Evolutionary conservation across 1,140 invertebrate species (phyloP).

Genomic region (Lithobius niger): DNA sequence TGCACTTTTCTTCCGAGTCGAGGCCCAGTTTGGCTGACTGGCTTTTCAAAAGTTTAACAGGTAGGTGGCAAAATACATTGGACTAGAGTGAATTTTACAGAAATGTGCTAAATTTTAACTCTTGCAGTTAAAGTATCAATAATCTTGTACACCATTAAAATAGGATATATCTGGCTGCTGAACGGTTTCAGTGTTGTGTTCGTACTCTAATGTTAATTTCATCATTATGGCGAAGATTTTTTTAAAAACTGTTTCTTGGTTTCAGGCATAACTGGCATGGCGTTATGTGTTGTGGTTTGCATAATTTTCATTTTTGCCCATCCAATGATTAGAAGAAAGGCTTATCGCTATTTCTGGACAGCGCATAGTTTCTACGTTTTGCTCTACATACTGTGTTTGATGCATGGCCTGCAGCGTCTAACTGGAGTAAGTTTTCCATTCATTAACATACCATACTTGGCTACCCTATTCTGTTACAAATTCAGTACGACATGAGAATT

Average conservation of each 20-base stretch:
- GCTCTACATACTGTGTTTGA: conserved; percentile 75
- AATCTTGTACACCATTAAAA: too few species aligned
- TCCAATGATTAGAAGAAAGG: conserved; percentile 80
- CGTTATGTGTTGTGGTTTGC: conserved; percentile 83
- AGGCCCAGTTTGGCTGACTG: conserved; percentile 83
- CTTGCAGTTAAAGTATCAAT: too few species aligned
- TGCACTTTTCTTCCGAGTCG: conserved; percentile 82
- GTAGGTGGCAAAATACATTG: conserved; percentile 33
- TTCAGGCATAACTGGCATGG: conserved; percentile 82
- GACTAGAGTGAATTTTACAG: too few species aligned
- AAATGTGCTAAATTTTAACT: too few species aligned
- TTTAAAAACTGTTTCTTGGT: conserved; percentile 19
- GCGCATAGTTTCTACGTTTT: conserved; percentile 89
- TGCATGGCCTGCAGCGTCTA: conserved; percentile 87
- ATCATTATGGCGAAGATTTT: conserved; percentile 5
- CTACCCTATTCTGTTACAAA: too few species aligned
- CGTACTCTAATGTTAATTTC: too few species aligned
- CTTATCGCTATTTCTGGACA: conserved; percentile 93
- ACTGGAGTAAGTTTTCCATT: conserved; percentile 50
- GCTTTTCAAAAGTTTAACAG: conserved; percentile 88
- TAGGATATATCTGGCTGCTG: too few species aligned
- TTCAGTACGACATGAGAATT: too few species aligned
- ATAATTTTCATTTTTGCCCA: conserved; percentile 97
- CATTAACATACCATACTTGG: too few species aligned
- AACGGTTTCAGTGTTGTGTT: too few species aligned